Evolutionary conservation across 1,140 invertebrate species (phyloP).

Genomic region (Lineus longissimus): DNA sequence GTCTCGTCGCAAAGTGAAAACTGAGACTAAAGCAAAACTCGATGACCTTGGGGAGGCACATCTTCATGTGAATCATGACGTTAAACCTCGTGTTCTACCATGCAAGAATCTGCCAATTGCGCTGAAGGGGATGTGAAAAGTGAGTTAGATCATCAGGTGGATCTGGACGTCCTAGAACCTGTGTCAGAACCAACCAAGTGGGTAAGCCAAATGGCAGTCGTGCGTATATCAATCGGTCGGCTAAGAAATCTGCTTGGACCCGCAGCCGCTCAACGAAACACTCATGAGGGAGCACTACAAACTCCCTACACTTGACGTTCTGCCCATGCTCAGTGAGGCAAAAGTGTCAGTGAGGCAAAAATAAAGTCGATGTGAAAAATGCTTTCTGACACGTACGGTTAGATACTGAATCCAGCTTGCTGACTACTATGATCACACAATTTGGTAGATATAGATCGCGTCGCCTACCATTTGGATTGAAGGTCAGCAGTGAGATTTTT

Average conservation of each 20-base stretch:
- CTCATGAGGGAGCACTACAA: conserved; percentile 25
- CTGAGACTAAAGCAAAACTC: background rate
- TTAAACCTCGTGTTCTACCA: background rate
- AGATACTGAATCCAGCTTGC: too few species aligned
- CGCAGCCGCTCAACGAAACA: conserved; percentile 25
- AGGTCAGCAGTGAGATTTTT: too few species aligned
- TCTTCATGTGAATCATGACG: too few species aligned
- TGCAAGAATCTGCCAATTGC: background rate
- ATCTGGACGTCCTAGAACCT: background rate
- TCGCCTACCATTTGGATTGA: too few species aligned
- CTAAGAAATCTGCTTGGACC: conserved; percentile 22
- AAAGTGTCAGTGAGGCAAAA: too few species aligned
- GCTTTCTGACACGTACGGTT: too few species aligned
- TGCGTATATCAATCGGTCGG: conserved; percentile 13
- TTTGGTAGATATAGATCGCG: too few species aligned
- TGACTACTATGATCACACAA: too few species aligned
- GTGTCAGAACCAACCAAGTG: too few species aligned
- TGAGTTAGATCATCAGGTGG: background rate
- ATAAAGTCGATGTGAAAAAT: too few species aligned
- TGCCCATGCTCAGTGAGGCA: too few species aligned
- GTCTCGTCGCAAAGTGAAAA: background rate
- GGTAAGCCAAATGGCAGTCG: conserved; percentile 12
- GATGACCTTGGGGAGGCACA: background rate
- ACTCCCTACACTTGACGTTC: too few species aligned
- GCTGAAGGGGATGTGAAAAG: background rate